Evolutionary conservation across 2,888 invertebrate genomes (phyloP).

Genomic region (Lepidonotus clava): DNA sequence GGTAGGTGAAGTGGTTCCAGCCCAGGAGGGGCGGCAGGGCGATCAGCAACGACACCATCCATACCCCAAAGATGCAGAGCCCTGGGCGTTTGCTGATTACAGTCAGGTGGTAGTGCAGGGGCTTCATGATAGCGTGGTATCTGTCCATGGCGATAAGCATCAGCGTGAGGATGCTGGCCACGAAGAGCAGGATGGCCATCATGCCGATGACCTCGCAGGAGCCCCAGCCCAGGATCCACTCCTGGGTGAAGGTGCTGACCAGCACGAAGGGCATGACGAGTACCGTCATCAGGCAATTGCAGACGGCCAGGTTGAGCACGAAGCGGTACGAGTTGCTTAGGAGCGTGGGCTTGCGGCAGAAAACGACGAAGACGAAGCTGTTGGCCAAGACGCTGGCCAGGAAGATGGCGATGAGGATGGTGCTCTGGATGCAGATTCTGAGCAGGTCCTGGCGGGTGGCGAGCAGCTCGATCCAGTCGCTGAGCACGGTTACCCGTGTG

Average conservation of each 20-base stretch:
- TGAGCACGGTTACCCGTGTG: neutral
- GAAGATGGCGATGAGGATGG: constrained; percentile 52
- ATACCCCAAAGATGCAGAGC: constrained; percentile 80
- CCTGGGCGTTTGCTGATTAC: constrained; percentile 81
- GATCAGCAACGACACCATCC: constrained; percentile 80
- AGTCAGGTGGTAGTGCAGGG: constrained; percentile 84
- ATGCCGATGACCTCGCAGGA: constrained; percentile 84
- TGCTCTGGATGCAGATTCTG: constrained; percentile 44
- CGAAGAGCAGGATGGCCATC: constrained; percentile 83
- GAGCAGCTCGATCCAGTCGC: constrained; percentile 21
- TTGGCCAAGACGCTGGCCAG: constrained; percentile 86
- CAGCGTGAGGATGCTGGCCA: constrained; percentile 85
- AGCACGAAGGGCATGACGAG: constrained; percentile 81
- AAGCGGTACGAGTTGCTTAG: constrained; percentile 89
- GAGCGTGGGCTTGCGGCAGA: constrained; percentile 87
- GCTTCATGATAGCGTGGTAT: constrained; percentile 86
- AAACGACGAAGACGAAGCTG: constrained; percentile 87
- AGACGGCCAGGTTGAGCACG: constrained; percentile 83
- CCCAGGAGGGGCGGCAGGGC: constrained; percentile 79
- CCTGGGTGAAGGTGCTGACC: constrained; percentile 75
- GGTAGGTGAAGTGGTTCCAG: constrained; percentile 73
- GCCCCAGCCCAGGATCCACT: constrained; percentile 72
- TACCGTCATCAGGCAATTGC: constrained; percentile 81
- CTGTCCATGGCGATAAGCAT: constrained; percentile 85
- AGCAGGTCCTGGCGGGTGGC: constrained; percentile 31